Conservation (phyloP, 2,113 vertebrate genomes). For the Ammodramus savannarum region DNA sequence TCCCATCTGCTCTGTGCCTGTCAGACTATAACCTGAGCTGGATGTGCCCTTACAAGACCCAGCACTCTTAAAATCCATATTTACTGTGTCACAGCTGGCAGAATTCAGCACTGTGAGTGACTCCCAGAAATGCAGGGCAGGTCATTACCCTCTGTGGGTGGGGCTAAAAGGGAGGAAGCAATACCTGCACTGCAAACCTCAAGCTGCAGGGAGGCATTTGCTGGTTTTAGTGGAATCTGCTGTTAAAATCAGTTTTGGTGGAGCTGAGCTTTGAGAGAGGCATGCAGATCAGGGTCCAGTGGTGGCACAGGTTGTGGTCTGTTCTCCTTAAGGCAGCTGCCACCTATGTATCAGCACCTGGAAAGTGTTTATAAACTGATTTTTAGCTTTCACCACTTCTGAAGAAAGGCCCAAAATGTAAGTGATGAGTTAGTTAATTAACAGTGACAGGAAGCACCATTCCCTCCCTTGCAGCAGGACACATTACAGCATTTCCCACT, state of each 20-base stretch:
- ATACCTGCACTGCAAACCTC: not conserved
- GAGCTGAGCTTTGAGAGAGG: not conserved
- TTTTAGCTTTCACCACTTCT: not conserved
- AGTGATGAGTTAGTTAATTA: not conserved
- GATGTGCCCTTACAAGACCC: not conserved
- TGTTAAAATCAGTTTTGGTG: not conserved
- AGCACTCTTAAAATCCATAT: fast-evolving
- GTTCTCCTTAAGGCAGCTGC: not conserved
- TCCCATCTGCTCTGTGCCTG: fast-evolving
- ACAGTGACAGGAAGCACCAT: not conserved
- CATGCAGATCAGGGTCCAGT: fast-evolving
- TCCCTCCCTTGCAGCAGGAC: not conserved
- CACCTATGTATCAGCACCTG: not conserved
- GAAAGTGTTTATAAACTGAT: not conserved
- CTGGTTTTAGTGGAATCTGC: fast-evolving
- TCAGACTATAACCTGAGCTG: not conserved
- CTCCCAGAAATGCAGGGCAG: not conserved
- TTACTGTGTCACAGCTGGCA: not conserved
- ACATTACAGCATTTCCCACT: fast-evolving
- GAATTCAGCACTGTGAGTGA: fast-evolving
- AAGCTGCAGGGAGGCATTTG: not conserved
- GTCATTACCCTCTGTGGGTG: not conserved
- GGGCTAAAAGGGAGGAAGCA: not conserved
- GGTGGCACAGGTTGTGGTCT: not conserved
- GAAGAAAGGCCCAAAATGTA: not conserved